Evolutionary conservation across 2,888 invertebrate species (phyloP), one percentile per base, ranked within the genome.

Genomic region (Phytoseiulus persimilis): DNA sequence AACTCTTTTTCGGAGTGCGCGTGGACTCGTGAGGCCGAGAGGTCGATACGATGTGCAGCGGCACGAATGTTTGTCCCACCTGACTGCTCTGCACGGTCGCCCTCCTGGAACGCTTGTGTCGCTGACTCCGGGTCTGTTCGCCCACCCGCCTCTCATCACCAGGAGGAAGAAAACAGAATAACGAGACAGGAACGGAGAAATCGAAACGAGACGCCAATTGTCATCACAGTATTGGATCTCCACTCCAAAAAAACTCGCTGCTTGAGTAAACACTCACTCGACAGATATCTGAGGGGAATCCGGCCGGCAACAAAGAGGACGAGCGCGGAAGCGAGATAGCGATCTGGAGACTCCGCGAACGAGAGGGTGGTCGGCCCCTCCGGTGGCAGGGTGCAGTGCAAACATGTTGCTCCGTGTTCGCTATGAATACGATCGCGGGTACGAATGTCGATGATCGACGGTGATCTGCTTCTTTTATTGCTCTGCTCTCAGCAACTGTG

Each of bases 181-280:
- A 65, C 5, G 65, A 65, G 14, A 3, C 65, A 28, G 18, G 65
- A 65, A 23, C 65, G 65, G 65, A 14, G 65, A 65, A 65, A 65
- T 65, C 65, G 65, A 65, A 65, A 65, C 65, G 65, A 65, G 65
- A 65, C 65, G 65, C 65, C 65, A 65, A 65, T 65, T 65, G 65
- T 65, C 65, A 65, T 65, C 65, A 65, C 65, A 14, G 65, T 65
- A 65, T 65, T 65, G 65, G 65, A 65, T 65, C 65, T 65, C 65
- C 65, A 65, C 65, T 65, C 18, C 65, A 65, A 65, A 65, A 18
- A 65, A 65, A 65, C 65, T 65, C 65, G 65, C 65, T 65, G 65
- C 65, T 65, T 65, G 65, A 14, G 65, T 65, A 65, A 65, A 65
- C 65, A 65, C 65, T 65, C 65, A 65, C 65, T 65, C 65, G 18